Base-by-base conservation (phyloP, 2,797 vertebrate genomes). In the Aselliscus stoliczkanus region DNA sequence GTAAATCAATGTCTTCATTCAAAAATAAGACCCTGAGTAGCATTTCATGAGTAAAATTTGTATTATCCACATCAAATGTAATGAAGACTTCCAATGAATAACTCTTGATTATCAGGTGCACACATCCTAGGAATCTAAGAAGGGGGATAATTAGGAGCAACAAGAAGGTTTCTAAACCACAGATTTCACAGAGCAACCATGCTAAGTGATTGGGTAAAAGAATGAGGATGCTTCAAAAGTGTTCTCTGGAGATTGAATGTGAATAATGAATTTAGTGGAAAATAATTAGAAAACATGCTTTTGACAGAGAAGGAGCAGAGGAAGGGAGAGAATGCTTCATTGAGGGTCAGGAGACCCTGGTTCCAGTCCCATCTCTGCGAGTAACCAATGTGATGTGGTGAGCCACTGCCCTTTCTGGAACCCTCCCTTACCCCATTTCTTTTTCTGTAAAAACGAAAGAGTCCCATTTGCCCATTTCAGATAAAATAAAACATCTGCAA, bases 31-130 rank as follows among this genome's bases (percentile, higher is more conserved):
- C 97, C 91, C 42, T 2, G 76, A 97, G 97, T 92, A 97, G 95
- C 88, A 88, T 97, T 97, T 96, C 96, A 92, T 3, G 60, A 97
- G 58, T 52, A 70, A 96, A 96, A 98, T 98, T 79, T 92, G 94
- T 97, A 93, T 97, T 97, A 97, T 97, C 97, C 88, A 85, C 85
- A 60, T 72, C 0, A 1, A 77, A 83, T 4, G 13, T 90, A 96
- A 96, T 92, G 97, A 95, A 97, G 97, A 95, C 42, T 73, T 77
- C 84, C 85, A 0, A 42, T 98, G 98, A 98, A 98, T 98, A 98
- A 97, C 97, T 97, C 89, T 97, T 83, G 96, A 97, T 92, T 97
- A 97, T 98, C 98, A 98, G 98, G 97, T 98, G 98, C 69, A 97
- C 67, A 6, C 85, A 37, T 94, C 89, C 96, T 95, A 96, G 93